phyloP scores from a whole-genome alignment of 1,140 invertebrate genomes.

The Drosophila melanica region DNA sequence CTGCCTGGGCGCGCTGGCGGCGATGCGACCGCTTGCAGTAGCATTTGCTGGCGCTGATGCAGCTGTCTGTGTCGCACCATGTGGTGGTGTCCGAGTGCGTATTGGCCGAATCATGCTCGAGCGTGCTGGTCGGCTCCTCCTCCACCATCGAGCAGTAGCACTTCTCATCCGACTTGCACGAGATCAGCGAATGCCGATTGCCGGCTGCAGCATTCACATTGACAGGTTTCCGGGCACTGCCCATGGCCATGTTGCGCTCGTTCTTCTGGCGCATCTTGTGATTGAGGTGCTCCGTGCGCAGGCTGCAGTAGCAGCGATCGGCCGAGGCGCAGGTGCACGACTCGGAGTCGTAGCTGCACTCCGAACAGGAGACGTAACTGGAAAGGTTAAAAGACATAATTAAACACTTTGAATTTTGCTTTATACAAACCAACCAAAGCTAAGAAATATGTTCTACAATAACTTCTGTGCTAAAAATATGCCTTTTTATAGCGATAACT shows the following conservation, averaged over 20 bases:
- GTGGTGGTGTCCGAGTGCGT: constrained; percentile 85
- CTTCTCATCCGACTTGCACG: constrained; percentile 86
- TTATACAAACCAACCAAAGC: no score
- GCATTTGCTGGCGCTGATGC: constrained; percentile 94
- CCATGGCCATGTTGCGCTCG: constrained; percentile 59
- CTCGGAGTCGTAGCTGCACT: constrained; percentile 92
- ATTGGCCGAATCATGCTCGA: constrained; percentile 74
- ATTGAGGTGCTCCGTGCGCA: constrained; percentile 83
- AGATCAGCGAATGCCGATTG: constrained; percentile 76
- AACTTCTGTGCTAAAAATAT: no score
- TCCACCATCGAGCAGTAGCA: constrained; percentile 88
- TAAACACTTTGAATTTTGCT: no score
- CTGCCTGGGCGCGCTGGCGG: constrained; percentile 43
- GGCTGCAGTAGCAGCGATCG: constrained; percentile 91
- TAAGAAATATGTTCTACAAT: no score
- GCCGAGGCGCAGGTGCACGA: constrained; percentile 90
- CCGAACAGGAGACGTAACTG: constrained; percentile 92
- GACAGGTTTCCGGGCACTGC: constrained; percentile 42
- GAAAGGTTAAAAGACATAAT: no score
- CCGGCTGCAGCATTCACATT: background rate
- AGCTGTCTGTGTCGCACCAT: constrained; percentile 93
- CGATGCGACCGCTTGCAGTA: constrained; percentile 88
- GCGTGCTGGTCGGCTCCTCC: constrained; percentile 63
- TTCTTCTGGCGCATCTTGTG: constrained; percentile 73
- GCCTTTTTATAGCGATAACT: no score